Evolutionary conservation across 1,140 invertebrate species (phyloP).

Genomic region (Dolichoris vasculosae): DNA sequence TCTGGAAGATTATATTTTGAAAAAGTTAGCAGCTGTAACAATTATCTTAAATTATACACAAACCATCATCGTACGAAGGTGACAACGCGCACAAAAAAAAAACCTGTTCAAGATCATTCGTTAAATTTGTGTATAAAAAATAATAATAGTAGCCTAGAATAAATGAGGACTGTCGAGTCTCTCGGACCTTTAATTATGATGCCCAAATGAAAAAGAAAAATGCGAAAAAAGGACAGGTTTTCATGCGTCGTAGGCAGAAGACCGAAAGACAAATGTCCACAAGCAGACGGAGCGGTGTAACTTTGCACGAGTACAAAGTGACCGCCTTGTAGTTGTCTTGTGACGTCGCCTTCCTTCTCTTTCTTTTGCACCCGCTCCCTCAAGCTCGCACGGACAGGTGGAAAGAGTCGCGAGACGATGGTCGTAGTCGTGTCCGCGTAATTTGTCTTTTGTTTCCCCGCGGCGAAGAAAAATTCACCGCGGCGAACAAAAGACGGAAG

Average conservation of each 20-base stretch:
- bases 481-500: slow-evolving; percentile 69
- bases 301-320: slow-evolving; percentile 30
- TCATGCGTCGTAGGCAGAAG: neutral
- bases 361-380: neutral
- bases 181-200: slow-evolving; percentile 25
- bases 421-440: slow-evolving; percentile 65
- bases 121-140: neutral
- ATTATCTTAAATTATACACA: neutral
- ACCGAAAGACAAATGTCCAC: slow-evolving; percentile 34
- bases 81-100: neutral
- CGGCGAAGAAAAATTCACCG: slow-evolving; percentile 60
- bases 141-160: neutral
- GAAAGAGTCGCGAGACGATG: slow-evolving; percentile 64
- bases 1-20: no score
- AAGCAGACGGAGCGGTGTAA: neutral
- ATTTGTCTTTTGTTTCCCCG: slow-evolving; percentile 73
- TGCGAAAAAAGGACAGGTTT: slow-evolving; percentile 27
- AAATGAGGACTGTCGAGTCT: neutral
- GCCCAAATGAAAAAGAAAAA: slow-evolving; percentile 24
- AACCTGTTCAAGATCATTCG: neutral
- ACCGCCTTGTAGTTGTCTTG: slow-evolving; percentile 14
- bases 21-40: neutral
- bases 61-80: neutral
- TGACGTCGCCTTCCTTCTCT: neutral
- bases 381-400: slow-evolving; percentile 63